phyloP scores from a whole-genome alignment of 1,140 invertebrate species.

The Laodelphax striatellus region DNA sequence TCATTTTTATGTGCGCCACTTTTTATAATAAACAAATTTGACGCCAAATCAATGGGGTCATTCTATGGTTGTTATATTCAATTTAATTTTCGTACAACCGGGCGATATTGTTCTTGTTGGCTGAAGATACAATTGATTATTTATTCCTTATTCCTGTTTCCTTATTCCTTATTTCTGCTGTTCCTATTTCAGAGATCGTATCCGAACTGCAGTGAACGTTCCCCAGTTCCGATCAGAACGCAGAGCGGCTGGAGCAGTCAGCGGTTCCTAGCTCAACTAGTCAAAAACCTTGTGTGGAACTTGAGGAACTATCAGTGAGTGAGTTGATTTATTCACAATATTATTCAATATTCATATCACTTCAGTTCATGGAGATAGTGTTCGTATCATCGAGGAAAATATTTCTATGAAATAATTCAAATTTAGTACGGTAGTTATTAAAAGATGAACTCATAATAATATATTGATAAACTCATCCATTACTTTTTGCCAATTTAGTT shows the following conservation, averaged over 20 bases:
- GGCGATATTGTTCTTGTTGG: too few relatives aligned
- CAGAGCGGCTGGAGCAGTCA: constrained; percentile 2
- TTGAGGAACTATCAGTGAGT: constrained; percentile 77
- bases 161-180: not conserved
- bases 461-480: too few relatives aligned
- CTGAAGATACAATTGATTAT: too few relatives aligned
- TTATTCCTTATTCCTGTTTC: not conserved
- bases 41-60: too few relatives aligned
- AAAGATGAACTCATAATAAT: too few relatives aligned
- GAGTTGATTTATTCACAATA: not conserved
- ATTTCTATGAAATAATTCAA: too few relatives aligned
- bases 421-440: too few relatives aligned
- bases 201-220: not conserved
- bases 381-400: not conserved
- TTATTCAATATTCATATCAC: not conserved
- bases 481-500: too few relatives aligned
- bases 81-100: too few relatives aligned
- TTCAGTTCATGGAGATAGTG: not conserved
- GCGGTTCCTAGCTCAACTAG: constrained; percentile 60
- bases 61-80: too few relatives aligned
- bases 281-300: constrained; percentile 84
- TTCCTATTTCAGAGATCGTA: not conserved
- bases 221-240: not conserved
- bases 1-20: too few relatives aligned
- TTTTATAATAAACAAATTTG: too few relatives aligned